Conservation (phyloP, 2,113 vertebrate species). For the Hemibates koningsi region DNA sequence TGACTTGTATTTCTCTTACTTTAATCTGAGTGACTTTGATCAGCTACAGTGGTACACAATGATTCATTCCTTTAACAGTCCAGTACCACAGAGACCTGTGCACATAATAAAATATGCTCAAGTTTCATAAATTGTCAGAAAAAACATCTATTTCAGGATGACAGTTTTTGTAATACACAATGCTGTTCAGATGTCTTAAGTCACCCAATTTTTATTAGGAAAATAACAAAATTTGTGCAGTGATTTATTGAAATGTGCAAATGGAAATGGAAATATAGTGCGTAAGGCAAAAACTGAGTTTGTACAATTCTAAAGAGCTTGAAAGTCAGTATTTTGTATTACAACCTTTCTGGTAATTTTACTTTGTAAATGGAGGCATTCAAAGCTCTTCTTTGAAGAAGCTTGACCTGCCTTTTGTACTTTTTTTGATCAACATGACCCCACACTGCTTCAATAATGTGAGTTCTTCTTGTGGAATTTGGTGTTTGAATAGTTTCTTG, state of each 20-base stretch:
- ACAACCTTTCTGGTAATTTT: not conserved
- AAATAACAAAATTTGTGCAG: not conserved
- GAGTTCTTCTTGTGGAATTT: not conserved
- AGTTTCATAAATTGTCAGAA: not conserved
- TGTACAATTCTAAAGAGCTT: not conserved
- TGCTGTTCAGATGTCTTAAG: not conserved
- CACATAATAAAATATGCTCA: not conserved
- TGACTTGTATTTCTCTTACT: not conserved
- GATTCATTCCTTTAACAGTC: not conserved
- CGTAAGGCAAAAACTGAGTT: not conserved
- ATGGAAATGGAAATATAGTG: not conserved
- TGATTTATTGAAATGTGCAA: not conserved
- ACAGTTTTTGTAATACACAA: not conserved
- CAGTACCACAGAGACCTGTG: not conserved
- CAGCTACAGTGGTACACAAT: not conserved
- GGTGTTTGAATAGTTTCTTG: not conserved
- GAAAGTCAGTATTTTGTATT: not conserved
- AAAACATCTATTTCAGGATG: not conserved
- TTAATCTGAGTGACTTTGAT: not conserved
- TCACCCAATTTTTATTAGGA: accelerated
- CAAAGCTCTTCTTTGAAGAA: not conserved
- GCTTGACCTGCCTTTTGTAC: not conserved
- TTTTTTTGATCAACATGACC: not conserved
- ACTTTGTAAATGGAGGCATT: not conserved
- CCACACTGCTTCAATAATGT: not conserved